Conservation (phyloP, 1,140 invertebrate species). For the Proales similis region DNA sequence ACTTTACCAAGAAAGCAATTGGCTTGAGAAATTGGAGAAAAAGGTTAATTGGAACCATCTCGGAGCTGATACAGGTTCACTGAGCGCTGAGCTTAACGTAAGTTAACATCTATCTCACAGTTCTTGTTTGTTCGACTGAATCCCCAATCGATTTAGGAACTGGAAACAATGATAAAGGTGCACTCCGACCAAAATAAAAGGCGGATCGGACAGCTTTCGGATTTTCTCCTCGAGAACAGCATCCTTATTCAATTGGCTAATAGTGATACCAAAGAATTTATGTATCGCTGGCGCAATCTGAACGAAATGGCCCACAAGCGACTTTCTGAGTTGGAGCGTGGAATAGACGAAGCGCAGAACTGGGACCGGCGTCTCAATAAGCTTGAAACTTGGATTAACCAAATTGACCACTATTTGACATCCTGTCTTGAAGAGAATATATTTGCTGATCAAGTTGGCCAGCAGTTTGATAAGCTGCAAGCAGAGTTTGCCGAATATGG, state of each 20-base stretch:
- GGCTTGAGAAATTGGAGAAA: slow-evolving; percentile 32
- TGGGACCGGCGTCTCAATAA: not conserved
- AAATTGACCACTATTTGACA: slow-evolving; percentile 27
- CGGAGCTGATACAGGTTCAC: slow-evolving; percentile 3
- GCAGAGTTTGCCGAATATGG: slow-evolving; percentile 23
- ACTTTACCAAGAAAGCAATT: slow-evolving; percentile 19
- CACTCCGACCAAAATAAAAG: slow-evolving; percentile 4
- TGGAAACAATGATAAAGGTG: slow-evolving; percentile 9
- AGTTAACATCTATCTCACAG: not conserved
- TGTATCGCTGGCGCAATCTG: not conserved
- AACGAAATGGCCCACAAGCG: slow-evolving; percentile 8
- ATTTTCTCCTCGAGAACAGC: slow-evolving; percentile 15
- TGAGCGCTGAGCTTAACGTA: slow-evolving; percentile 18
- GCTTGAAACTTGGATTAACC: slow-evolving; percentile 14
- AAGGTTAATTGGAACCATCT: not conserved
- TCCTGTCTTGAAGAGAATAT: slow-evolving; percentile 15
- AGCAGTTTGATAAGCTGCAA: slow-evolving; percentile 15
- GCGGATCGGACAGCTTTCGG: slow-evolving; percentile 8
- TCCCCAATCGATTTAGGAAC: not conserved
- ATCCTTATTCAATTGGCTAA: slow-evolving; percentile 32
- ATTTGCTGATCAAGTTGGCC: slow-evolving; percentile 36
- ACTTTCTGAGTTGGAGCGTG: not conserved
- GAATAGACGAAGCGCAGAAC: not conserved
- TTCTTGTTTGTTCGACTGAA: not conserved
- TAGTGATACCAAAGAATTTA: slow-evolving; percentile 33